phyloP scores from a whole-genome alignment of 2,797 vertebrate species.

The Neosalanx taihuensis region DNA sequence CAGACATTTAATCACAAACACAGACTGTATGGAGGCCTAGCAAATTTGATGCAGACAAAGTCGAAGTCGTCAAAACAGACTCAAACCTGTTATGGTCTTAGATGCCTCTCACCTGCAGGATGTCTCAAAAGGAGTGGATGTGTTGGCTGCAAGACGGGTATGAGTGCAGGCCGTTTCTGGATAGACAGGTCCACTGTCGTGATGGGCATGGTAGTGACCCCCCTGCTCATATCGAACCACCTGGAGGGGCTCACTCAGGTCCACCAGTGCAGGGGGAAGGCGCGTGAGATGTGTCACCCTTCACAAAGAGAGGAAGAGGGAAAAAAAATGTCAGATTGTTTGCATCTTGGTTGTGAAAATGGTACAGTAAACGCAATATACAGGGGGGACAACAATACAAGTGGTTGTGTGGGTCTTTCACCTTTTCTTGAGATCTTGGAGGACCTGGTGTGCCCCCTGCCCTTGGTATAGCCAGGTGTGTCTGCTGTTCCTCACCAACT shows the following conservation, averaged over 20 bases:
- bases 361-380: background rate
- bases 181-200: constrained; percentile 96
- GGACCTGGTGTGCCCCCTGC: constrained; percentile 88
- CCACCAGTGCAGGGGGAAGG: constrained; percentile 86
- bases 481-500: constrained; percentile 94
- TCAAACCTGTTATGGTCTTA: background rate
- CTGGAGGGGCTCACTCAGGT: constrained; percentile 95
- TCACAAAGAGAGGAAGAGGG: background rate
- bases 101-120: constrained; percentile 86
- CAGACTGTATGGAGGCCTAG: too few relatives aligned
- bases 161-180: constrained; percentile 96
- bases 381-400: background rate
- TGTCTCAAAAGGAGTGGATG: constrained; percentile 91
- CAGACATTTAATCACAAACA: too few relatives aligned
- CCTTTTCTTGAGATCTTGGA: constrained; percentile 89
- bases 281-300: constrained; percentile 90
- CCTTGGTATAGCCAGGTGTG: constrained; percentile 99
- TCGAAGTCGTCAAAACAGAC: background rate
- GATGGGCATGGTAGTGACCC: constrained; percentile 96
- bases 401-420: constrained; percentile 42
- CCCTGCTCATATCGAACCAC: constrained; percentile 94
- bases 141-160: constrained; percentile 87
- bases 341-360: background rate
- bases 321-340: background rate
- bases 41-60: too few relatives aligned